Base-by-base conservation (phyloP, 1,140 invertebrate genomes). In the Apis dorsata region DNA sequence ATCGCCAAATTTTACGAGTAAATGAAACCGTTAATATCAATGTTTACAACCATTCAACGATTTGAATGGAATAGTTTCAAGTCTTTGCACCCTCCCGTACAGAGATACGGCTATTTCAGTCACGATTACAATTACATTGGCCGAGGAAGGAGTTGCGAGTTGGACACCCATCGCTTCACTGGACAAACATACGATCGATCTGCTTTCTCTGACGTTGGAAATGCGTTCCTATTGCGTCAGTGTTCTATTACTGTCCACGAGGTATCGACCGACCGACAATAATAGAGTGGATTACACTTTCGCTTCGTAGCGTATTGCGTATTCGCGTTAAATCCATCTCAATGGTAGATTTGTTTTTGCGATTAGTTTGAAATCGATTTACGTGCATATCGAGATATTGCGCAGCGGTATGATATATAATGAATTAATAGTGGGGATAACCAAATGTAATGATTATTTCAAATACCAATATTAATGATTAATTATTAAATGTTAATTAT, bases 231-330 rank as follows among this genome's bases (percentile, higher is more conserved):
- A 63, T 81, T 65, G 71, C 79, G 73, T 84, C 72, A 69, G 55
- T 77, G n/a, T 80, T 87, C 81, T 84, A 86, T 84, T 86, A 81
- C 69, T 12, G 59, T 86, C 44, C 44, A 53, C 78, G 44, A 69
- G 19, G 12, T 84, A 87, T 87, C 76, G 86, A 87, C 71, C 68
- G 15, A 55, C 1, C 9, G 28, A 21, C 83, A 21, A 65, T 63
- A 59, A 62, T 11, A 44, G 44, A 62, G 60, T 49, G 71, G 78
- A 72, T 79, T n/a, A 53, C 44, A 59, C 55, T 75, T 77, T 69
- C 55, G 13, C n/a, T 49, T 11, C 17, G 17, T 55, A 7, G 51
- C 5, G 21, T 68, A 55, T 19, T 49, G 15, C 24, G 24, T 44
- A 73, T 28, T 57, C 59, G 49, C 60, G 28, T n/a, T 57, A 55